Evolutionary conservation across 1,140 invertebrate genomes (phyloP), one percentile per base, ranked within the genome.

Genomic region (Elymnias hypermnestra): DNA sequence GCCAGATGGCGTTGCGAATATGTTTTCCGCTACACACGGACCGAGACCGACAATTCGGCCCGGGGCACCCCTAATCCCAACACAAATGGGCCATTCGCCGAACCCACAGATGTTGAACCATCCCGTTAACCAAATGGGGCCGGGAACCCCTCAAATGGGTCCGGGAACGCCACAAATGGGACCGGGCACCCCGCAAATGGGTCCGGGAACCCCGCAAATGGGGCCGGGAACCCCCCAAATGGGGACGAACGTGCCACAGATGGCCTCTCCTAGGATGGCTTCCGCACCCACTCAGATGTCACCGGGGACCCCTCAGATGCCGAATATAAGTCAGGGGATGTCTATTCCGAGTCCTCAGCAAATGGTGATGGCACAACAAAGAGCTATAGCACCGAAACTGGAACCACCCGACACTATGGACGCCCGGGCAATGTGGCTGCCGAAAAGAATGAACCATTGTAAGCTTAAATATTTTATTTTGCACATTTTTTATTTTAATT

Each of bases 371-470:
- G 72, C 62, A 2, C 76, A 82, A 35, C 78, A 83, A 41, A 64
- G 82, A 21, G 53, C 69, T 10, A 73, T 86, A 53, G 77, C 72
- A 3, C 75, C 84, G 6, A 87, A 87, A 53, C 42, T 83, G 31
- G 84, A 87, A 61, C 81, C 79, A 0, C 83, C 72, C 40, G 86
- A 83, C 60, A 82, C 73, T 46, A 88, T 81, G 83, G 85, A 77
- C 54, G 87, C 84, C 22, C 67, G 86, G 25, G 72, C 85, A 26
- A 88, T 87, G 70, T 90, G 89, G 89, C 79, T 89, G 66, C 88
- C 89, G 43, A 87, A 89, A 64, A 72, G 87, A 79, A 89, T 90
- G 81, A 83, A 87, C 58, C 89, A 90, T 88, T 83, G 90, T 91
- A 91, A 91, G 90, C 84, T 83, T 87, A 72, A 66, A 58, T 82